A percentile compares a stretch with the other conserved stretches of the same genome.
These are phyloP conservation scores for Pelmatolapia mariae DNA, from an alignment of 2,113 vertebrate species.

Conservation along the genomic window DNA sequence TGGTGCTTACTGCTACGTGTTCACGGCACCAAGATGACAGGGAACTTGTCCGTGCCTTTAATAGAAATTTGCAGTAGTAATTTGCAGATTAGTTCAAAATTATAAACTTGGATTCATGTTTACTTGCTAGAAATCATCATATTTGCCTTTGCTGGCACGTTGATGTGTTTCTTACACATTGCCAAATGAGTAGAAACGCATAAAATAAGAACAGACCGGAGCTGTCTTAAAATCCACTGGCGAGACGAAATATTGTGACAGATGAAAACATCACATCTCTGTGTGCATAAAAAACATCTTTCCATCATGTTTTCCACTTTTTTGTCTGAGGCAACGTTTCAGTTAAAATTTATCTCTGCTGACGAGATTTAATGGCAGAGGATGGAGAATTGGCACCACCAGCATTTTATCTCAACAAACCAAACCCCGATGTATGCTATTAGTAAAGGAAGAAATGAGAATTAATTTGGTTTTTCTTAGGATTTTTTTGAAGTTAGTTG, in stretches of 20 bases:
- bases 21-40: neutral
- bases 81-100: neutral
- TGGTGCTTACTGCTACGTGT: neutral
- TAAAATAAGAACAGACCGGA: neutral
- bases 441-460: neutral
- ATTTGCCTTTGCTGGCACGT: neutral
- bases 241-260: neutral
- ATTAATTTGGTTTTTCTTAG: neutral
- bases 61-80: neutral
- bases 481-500: neutral
- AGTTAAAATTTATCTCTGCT: neutral
- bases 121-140: neutral
- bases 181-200: neutral
- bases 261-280: neutral
- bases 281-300: neutral
- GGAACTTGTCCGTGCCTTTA: neutral
- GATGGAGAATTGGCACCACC: neutral
- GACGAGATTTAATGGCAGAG: neutral
- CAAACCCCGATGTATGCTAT: neutral
- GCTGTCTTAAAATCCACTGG: neutral
- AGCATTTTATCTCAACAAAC: neutral
- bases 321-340: neutral
- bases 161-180: neutral
- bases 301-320: neutral
- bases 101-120: neutral